A percentile compares a stretch with the other conserved stretches of the same genome.
These are phyloP conservation scores for Spatulosminthurus flaviceps DNA, from an alignment of 2,888 invertebrate species.

Conservation along the genomic window DNA sequence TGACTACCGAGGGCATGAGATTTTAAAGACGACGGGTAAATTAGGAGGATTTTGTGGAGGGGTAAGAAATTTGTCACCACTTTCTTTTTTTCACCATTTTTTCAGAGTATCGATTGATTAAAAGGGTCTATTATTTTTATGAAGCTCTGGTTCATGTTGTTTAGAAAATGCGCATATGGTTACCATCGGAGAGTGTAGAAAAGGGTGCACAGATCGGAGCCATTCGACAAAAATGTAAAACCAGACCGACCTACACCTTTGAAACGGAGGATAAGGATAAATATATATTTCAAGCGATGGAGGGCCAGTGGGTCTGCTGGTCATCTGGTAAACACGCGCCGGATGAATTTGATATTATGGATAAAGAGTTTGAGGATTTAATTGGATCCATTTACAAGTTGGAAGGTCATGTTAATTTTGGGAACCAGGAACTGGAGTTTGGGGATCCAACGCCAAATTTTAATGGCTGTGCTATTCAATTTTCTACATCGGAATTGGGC, in stretches of 20 bases:
- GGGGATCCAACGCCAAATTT: not conserved
- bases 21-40: not conserved
- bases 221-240: not conserved
- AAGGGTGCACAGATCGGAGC: not conserved
- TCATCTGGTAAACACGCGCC: not conserved
- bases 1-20: slow-evolving; percentile 20
- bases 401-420: not conserved
- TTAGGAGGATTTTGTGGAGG: not conserved
- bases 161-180: not conserved
- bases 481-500: not conserved
- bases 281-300: not conserved
- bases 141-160: no score
- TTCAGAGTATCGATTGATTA: no score
- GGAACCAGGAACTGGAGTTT: not conserved
- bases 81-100: no score
- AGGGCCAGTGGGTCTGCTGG: not conserved
- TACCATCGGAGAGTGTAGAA: not conserved
- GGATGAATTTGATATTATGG: not conserved
- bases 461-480: not conserved
- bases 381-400: not conserved
- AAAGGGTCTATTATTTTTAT: no score
- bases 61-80: no score
- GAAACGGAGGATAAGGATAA: not conserved
- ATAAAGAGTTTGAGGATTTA: not conserved
- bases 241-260: not conserved